Conservation (phyloP, 2,113 vertebrate species). For the Orthonyx spaldingii region DNA sequence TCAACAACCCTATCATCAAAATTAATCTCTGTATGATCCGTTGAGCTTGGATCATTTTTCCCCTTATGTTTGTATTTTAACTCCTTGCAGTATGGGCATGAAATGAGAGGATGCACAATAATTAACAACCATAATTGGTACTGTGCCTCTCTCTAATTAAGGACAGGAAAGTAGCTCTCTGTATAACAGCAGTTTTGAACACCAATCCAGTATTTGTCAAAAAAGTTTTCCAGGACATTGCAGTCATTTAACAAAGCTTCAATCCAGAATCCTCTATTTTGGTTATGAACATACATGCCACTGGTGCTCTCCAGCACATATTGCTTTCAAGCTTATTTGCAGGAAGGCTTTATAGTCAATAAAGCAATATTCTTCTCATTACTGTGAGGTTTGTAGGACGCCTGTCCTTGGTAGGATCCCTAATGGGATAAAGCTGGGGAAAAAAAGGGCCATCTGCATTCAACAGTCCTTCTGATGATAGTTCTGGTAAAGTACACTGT, state of each 20-base stretch:
- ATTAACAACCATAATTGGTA: background rate
- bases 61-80: background rate
- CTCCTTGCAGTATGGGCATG: background rate
- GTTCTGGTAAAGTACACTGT: conserved; percentile 43
- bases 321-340: conserved; percentile 10
- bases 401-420: conserved; percentile 35
- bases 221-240: background rate
- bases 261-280: background rate
- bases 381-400: background rate
- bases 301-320: background rate
- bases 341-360: conserved; percentile 21
- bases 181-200: background rate
- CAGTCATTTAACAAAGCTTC: background rate
- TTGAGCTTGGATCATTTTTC: background rate
- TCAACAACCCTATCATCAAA: conserved; percentile 7
- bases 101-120: background rate
- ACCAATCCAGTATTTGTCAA: background rate
- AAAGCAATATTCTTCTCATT: conserved; percentile 21
- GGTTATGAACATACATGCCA: background rate
- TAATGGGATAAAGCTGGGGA: conserved; percentile 5
- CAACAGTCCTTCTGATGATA: conserved; percentile 8
- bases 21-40: conserved; percentile 21
- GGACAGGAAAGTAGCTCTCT: background rate
- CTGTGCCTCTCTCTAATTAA: background rate
- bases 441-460: conserved; percentile 67